Evolutionary conservation across 35 echinoderm and acorn worm genomes (phyloP).

Genomic region (Stichopus chloronotus): DNA sequence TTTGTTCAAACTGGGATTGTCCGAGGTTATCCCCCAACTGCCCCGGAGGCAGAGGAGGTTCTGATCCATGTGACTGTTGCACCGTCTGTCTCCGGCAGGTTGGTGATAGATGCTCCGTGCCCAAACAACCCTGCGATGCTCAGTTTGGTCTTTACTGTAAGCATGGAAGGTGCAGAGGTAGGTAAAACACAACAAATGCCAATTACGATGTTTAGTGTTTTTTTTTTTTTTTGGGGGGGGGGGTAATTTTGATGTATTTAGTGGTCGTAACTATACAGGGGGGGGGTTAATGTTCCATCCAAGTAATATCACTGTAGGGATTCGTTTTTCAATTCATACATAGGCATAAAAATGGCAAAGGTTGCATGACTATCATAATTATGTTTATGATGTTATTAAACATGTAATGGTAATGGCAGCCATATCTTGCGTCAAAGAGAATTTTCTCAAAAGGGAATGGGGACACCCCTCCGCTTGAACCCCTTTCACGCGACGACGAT

Average conservation of each 20-base stretch:
- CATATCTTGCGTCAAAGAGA: no score
- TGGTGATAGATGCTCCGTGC: constrained; percentile 77
- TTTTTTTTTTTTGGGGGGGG: no score
- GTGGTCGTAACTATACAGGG: neutral
- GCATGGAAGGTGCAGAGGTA: constrained; percentile 86
- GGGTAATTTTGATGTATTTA: neutral
- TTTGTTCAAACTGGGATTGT: constrained; percentile 75
- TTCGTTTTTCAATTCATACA: no score
- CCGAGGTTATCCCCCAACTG: constrained; percentile 70
- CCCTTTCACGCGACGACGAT: no score
- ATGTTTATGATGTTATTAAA: no score
- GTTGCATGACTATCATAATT: no score
- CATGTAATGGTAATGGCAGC: no score
- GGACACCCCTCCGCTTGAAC: no score
- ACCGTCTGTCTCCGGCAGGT: constrained; percentile 84
- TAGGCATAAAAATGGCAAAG: no score
- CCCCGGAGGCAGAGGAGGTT: constrained; percentile 56
- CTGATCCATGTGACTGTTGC: constrained; percentile 90
- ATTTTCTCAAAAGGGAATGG: no score
- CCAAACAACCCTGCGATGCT: constrained; percentile 85
- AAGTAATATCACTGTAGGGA: no score
- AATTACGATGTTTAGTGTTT: neutral
- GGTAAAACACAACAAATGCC: neutral
- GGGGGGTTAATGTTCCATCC: neutral
- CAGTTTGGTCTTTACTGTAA: constrained; percentile 81